Conservation (phyloP, 2,113 vertebrate species). For the Hydropotes inermis region DNA sequence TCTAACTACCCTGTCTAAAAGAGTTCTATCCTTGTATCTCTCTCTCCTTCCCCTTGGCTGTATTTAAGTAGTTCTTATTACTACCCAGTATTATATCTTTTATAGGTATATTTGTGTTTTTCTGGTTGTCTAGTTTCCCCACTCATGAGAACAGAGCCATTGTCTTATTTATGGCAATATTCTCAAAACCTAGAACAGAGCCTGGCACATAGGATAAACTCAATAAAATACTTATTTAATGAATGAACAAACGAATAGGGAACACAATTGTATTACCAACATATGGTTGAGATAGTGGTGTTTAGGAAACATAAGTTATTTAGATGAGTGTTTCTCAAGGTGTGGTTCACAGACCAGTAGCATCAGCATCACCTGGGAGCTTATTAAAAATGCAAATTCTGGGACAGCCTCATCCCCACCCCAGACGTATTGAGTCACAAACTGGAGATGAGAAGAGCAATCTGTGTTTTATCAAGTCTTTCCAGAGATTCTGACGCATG, state of each 20-base stretch:
- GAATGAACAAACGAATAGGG: not conserved
- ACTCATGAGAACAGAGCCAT: not conserved
- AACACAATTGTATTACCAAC: not conserved
- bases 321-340: not conserved
- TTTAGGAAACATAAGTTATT: slow-evolving; percentile 9
- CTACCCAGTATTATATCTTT: not conserved
- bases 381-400: slow-evolving; percentile 10
- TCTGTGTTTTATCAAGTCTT: not conserved
- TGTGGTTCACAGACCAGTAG: not conserved
- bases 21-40: not conserved
- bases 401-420: not conserved
- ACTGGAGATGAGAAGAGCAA: not conserved
- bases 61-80: not conserved
- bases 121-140: not conserved
- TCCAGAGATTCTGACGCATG: not conserved
- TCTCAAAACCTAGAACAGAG: not conserved
- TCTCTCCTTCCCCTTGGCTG: not conserved
- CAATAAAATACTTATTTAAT: not conserved
- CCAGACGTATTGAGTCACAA: not conserved
- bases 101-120: not conserved
- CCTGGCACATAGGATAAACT: not conserved
- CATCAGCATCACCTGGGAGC: not conserved
- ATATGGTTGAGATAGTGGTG: not conserved
- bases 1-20: not conserved
- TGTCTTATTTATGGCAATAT: not conserved